Conservation (phyloP, 2,888 invertebrate species). For the Seira ritae region DNA sequence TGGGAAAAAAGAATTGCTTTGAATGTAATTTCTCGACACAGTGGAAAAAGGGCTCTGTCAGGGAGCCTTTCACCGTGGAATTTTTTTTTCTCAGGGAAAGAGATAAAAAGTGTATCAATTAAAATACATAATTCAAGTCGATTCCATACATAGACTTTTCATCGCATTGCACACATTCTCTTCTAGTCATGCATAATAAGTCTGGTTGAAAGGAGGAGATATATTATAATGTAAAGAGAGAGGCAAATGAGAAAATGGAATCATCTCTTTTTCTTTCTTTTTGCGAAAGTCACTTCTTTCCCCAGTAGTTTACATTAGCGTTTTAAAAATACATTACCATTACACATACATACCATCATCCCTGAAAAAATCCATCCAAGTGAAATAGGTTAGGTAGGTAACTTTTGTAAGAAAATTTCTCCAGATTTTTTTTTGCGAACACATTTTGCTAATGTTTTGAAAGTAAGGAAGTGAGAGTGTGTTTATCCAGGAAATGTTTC, state of each 20-base stretch:
- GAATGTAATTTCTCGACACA: constrained; percentile 41
- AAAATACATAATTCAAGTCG: constrained; percentile 59
- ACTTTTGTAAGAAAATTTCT: no score
- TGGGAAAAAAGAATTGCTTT: constrained; percentile 46
- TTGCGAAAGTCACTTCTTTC: not conserved
- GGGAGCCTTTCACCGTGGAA: constrained; percentile 42
- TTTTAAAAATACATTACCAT: no score
- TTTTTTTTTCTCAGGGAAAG: constrained; percentile 29
- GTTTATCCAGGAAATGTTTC: no score
- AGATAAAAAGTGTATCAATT: constrained; percentile 52
- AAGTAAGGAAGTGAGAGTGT: no score
- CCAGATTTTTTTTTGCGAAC: no score
- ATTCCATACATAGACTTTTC: constrained; percentile 43
- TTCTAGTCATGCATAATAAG: constrained; percentile 47
- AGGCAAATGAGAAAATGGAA: not conserved
- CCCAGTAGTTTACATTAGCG: no score
- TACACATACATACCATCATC: no score
- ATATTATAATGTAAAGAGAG: not conserved
- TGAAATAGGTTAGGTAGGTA: no score
- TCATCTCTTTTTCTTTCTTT: constrained; percentile 15
- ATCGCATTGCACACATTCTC: constrained; percentile 31
- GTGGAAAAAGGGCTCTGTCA: constrained; percentile 39
- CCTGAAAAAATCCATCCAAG: no score
- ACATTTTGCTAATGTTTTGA: no score
- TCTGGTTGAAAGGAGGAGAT: not conserved